Evolutionary conservation across 30 jellyfish, hydroid and myxozoan species (phyloP).

Genomic region (Chironex yamaguchii): DNA sequence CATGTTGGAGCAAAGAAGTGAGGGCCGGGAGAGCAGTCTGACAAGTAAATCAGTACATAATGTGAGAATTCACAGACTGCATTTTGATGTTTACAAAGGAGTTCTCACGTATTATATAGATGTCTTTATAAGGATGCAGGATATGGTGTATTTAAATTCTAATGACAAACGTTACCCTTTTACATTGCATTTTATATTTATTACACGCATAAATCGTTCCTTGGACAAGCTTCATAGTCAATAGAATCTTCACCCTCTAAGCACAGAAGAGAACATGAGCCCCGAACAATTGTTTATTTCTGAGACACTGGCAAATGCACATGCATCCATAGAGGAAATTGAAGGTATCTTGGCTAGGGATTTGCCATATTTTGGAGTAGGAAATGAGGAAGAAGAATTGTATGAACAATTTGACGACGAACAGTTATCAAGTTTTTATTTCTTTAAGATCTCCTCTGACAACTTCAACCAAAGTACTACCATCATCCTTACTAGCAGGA

Average conservation of each 20-base stretch:
- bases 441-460: too few species aligned
- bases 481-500: too few species aligned
- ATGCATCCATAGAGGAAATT: slow-evolving; percentile 2
- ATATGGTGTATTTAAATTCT: slow-evolving; percentile 13
- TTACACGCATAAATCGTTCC: slow-evolving; percentile 40
- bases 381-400: slow-evolving; percentile 14
- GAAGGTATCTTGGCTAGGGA: slow-evolving; percentile 9
- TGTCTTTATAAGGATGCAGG: slow-evolving; percentile 23
- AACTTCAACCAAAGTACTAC: too few species aligned
- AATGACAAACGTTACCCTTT: slow-evolving; percentile 10
- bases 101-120: slow-evolving; percentile 16
- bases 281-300: slow-evolving; percentile 47
- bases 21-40: slow-evolving; percentile 48
- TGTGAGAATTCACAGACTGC: slow-evolving; percentile 51
- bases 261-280: slow-evolving; percentile 26
- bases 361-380: slow-evolving; percentile 11
- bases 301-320: slow-evolving; percentile 17
- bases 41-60: slow-evolving; percentile 60
- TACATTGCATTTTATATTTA: slow-evolving; percentile 26
- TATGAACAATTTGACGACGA: too few species aligned
- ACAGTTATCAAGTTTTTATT: too few species aligned
- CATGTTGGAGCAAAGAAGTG: slow-evolving; percentile 53
- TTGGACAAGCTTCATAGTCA: slow-evolving; percentile 24
- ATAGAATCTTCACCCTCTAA: slow-evolving; percentile 60
- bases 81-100: slow-evolving; percentile 55